These are phyloP conservation scores for Apteryx owenii DNA, from an alignment of 2,113 vertebrate species.

Conservation along the genomic window DNA sequence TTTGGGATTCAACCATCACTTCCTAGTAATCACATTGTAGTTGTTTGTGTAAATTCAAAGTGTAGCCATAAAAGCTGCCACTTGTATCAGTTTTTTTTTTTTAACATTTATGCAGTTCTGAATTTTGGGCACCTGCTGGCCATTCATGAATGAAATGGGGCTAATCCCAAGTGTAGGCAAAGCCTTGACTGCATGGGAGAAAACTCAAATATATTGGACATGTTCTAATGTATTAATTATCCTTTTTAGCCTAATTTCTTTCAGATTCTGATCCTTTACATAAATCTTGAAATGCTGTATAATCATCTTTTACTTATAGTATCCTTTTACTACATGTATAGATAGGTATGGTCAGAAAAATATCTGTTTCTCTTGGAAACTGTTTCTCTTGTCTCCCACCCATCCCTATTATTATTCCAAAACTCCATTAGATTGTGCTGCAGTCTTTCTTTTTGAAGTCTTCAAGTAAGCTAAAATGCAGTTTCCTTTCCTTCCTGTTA, in stretches of 20 bases:
- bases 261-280: neutral
- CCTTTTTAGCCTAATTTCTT: neutral
- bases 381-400: constrained; percentile 22
- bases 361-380: neutral
- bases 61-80: no score
- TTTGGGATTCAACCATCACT: neutral
- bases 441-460: constrained; percentile 56
- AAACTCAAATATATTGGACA: neutral
- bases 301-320: neutral
- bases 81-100: neutral
- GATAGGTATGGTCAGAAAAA: neutral
- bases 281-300: neutral
- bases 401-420: constrained; percentile 9
- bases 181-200: neutral
- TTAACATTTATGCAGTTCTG: neutral
- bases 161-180: neutral
- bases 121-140: neutral
- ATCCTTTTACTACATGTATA: neutral
- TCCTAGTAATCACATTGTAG: neutral
- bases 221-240: neutral
- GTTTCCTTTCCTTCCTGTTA: constrained; percentile 57
- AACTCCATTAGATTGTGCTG: constrained; percentile 17
- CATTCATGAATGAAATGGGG: neutral
- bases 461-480: constrained; percentile 37
- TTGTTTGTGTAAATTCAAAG: neutral